Evolutionary conservation across 2,113 vertebrate genomes (phyloP).

Genomic region (Leptocoma aspasia): DNA sequence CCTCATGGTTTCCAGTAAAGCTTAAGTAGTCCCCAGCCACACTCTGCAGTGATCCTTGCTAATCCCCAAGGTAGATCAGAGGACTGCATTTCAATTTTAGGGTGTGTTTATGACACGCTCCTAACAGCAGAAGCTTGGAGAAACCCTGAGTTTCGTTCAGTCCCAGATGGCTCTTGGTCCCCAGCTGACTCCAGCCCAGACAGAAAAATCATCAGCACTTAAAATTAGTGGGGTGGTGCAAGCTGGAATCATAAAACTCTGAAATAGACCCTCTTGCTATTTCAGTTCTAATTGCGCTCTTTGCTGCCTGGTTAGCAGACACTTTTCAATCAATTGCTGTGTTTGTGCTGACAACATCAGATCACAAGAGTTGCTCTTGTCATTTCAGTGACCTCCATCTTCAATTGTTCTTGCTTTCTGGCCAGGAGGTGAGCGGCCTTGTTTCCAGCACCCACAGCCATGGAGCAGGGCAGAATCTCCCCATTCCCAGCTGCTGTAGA

Average conservation of each 20-base stretch:
- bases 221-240: background rate
- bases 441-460: background rate
- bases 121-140: background rate
- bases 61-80: background rate
- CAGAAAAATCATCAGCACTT: background rate
- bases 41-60: background rate
- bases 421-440: background rate
- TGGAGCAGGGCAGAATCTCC: background rate
- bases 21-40: background rate
- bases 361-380: background rate
- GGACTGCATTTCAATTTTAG: background rate
- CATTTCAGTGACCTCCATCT: slow-evolving; percentile 12
- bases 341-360: background rate
- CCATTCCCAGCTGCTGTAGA: background rate
- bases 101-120: background rate
- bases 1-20: background rate
- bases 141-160: background rate
- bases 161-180: background rate
- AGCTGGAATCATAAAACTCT: background rate
- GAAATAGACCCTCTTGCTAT: slow-evolving; percentile 5
- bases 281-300: slow-evolving; percentile 15
- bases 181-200: background rate
- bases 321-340: slow-evolving; percentile 36
- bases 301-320: slow-evolving; percentile 12
- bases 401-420: background rate